Evolutionary conservation across 1,140 invertebrate species (phyloP).

Genomic region (Microvelia longipes): DNA sequence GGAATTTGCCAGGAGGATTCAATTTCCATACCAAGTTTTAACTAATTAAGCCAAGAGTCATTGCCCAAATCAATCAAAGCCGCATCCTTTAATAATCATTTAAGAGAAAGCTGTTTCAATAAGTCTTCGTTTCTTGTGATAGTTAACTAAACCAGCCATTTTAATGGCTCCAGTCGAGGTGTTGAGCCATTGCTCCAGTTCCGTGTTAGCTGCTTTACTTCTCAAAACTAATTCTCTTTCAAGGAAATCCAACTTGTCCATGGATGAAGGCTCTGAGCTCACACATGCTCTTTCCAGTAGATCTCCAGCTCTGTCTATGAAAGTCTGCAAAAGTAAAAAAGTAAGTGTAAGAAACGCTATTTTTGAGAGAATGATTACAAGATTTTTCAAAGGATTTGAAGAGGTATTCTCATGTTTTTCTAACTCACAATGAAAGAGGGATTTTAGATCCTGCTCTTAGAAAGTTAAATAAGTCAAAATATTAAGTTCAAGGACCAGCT

Average conservation of each 20-base stretch:
- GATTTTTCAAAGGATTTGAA: not conserved
- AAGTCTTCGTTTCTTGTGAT: slow-evolving; percentile 38
- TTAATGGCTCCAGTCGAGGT: slow-evolving; percentile 33
- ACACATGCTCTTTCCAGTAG: slow-evolving; percentile 38
- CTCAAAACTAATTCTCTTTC: slow-evolving; percentile 35
- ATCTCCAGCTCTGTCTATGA: slow-evolving; percentile 34
- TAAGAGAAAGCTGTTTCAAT: slow-evolving; percentile 11
- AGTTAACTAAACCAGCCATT: slow-evolving; percentile 35
- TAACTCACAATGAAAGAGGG: not conserved
- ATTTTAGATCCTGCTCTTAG: too few species aligned
- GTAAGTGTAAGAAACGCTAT: not conserved
- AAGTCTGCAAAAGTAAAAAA: slow-evolving; percentile 27
- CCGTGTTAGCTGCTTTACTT: slow-evolving; percentile 33
- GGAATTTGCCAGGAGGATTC: too few species aligned
- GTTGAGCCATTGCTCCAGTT: slow-evolving; percentile 35
- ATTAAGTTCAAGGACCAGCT: too few species aligned
- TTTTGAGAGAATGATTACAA: not conserved
- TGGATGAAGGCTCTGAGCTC: slow-evolving; percentile 30
- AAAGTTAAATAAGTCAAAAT: too few species aligned
- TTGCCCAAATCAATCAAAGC: too few species aligned
- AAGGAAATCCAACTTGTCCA: slow-evolving; percentile 34
- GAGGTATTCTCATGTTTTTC: too few species aligned
- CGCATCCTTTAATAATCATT: too few species aligned
- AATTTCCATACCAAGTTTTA: too few species aligned
- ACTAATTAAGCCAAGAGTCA: too few species aligned